These are phyloP conservation scores for Acanthosoma haemorrhoidale DNA, from an alignment of 2,888 invertebrate species.

Conservation along the genomic window DNA sequence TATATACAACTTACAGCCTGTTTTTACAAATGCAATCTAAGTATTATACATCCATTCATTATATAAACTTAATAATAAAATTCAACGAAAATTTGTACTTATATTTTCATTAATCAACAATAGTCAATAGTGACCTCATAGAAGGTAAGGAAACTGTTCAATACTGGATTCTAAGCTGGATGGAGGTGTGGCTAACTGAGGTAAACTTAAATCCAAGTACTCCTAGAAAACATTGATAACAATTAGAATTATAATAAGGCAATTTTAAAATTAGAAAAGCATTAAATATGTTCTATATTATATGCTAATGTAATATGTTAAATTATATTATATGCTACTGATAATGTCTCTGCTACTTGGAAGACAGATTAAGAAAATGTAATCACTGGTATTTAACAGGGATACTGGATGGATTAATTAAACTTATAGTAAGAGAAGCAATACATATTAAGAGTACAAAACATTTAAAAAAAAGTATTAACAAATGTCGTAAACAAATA, in stretches of 20 bases:
- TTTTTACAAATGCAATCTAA: neutral
- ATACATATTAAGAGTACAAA: too few species aligned
- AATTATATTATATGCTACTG: too few species aligned
- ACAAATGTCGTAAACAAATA: neutral
- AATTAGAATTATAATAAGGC: neutral
- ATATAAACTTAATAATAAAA: neutral
- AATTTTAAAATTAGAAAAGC: neutral
- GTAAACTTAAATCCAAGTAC: slow-evolving; percentile 80
- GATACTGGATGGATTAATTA: too few species aligned
- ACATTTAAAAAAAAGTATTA: neutral
- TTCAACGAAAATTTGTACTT: neutral
- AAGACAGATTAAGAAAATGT: too few species aligned
- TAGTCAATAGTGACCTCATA: slow-evolving; percentile 38
- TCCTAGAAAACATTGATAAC: slow-evolving; percentile 51
- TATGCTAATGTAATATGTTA: too few species aligned
- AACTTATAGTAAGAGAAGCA: too few species aligned
- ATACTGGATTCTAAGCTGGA: slow-evolving; percentile 75
- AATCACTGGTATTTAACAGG: too few species aligned
- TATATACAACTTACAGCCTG: neutral
- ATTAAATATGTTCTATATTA: neutral
- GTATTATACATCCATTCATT: neutral
- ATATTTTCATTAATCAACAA: neutral
- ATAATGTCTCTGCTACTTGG: too few species aligned
- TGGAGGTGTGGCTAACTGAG: slow-evolving; percentile 81
- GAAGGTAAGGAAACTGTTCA: slow-evolving; percentile 47